Conservation (phyloP, 2,113 vertebrate species). For the Salvelinus namaycush region DNA sequence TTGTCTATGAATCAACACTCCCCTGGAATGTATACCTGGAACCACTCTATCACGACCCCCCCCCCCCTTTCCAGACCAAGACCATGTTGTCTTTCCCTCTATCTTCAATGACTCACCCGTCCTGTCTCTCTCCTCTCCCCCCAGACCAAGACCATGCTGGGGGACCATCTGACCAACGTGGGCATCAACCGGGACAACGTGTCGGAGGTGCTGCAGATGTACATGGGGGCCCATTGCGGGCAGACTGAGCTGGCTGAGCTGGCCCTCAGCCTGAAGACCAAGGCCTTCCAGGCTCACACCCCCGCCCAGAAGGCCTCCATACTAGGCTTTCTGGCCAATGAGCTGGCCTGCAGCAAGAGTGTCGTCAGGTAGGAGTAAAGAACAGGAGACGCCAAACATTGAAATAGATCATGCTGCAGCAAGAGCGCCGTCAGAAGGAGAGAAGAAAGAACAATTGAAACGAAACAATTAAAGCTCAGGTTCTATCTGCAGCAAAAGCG, state of each 20-base stretch:
- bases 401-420: too few relatives aligned
- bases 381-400: too few relatives aligned
- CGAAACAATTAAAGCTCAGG: too few relatives aligned
- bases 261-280: conserved; percentile 88
- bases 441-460: too few relatives aligned
- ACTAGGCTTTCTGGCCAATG: conserved; percentile 92
- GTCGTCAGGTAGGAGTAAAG: conserved; percentile 85
- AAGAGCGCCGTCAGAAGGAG: too few relatives aligned
- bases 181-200: conserved; percentile 97
- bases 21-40: too few relatives aligned
- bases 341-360: conserved; percentile 93
- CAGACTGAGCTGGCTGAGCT: conserved; percentile 84
- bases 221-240: conserved; percentile 92
- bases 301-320: conserved; percentile 91
- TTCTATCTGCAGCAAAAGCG: too few relatives aligned
- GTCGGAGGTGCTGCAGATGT: conserved; percentile 96
- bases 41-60: neutral
- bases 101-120: neutral
- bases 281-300: conserved; percentile 95
- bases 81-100: neutral
- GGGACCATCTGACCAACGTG: conserved; percentile 93
- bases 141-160: conserved; percentile 94
- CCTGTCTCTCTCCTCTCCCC: conserved; percentile 24
- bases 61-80: too few relatives aligned
- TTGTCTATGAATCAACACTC: too few relatives aligned